phyloP scores from a whole-genome alignment of 2,888 invertebrate genomes.

The Dioctria linearis region DNA sequence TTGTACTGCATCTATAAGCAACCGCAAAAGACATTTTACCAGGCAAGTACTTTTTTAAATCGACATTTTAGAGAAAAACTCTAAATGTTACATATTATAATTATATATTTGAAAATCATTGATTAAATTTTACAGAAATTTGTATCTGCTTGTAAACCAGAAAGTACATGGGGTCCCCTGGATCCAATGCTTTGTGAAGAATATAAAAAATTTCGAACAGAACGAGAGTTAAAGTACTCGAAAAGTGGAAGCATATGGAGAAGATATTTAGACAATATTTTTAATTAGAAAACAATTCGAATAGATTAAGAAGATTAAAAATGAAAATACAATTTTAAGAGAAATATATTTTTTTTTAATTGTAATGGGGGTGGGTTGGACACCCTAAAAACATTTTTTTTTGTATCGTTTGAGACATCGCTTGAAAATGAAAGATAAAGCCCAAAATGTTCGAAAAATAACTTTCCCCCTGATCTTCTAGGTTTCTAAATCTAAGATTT shows the following conservation, averaged over 20 bases:
- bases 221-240: constrained; percentile 28
- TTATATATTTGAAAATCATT: no score
- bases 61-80: no score
- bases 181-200: constrained; percentile 70
- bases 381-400: no score
- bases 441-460: no score
- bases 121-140: constrained; percentile 65
- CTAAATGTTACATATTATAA: no score
- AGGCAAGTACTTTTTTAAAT: constrained; percentile 52
- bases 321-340: not conserved
- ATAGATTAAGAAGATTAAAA: not conserved
- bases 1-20: constrained; percentile 66
- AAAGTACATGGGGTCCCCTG: constrained; percentile 66
- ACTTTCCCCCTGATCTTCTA: no score
- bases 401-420: no score
- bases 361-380: no score
- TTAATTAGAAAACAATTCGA: constrained; percentile 62
- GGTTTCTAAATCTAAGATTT: no score
- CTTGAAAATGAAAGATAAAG: no score
- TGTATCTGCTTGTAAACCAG: constrained; percentile 64
- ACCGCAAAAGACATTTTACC: constrained; percentile 61
- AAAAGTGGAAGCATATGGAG: constrained; percentile 56
- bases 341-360: no score
- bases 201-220: constrained; percentile 67
- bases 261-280: constrained; percentile 66